A percentile compares a stretch with the other conserved stretches of the same genome.
Conservation (phyloP, 2,888 invertebrate genomes). For the Plemyria rubiginata region DNA sequence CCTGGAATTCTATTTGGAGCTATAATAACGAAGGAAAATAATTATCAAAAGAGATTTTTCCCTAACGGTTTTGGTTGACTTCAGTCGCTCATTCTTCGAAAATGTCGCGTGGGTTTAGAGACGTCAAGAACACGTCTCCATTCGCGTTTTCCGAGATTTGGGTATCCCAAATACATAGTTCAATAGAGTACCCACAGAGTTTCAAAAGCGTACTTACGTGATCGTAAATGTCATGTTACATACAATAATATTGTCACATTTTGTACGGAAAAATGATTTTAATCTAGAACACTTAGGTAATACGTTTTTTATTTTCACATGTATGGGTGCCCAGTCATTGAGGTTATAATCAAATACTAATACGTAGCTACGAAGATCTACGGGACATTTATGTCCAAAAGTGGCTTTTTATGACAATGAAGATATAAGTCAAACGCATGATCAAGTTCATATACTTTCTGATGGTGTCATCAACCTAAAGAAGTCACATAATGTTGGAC, state of each 20-base stretch:
- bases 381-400: no score
- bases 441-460: no score
- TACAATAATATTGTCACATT: neutral
- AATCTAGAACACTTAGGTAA: no score
- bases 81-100: constrained; percentile 1
- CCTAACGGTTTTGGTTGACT: constrained; percentile 3
- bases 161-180: neutral
- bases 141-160: neutral
- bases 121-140: constrained; percentile 17
- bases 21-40: constrained; percentile 1
- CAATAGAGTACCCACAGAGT: neutral
- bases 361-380: no score
- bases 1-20: neutral
- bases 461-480: no score
- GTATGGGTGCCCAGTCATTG: no score
- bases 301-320: no score
- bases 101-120: constrained; percentile 6
- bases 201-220: neutral
- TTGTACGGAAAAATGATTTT: neutral
- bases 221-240: constrained; percentile 1
- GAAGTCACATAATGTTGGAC: no score
- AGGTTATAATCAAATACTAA: no score
- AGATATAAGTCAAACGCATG: no score
- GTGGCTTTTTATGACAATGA: no score
- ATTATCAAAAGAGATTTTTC: constrained; percentile 1